These are phyloP conservation scores for Drosophila sturtevanti DNA, from an alignment of 1,140 invertebrate species.

Conservation along the genomic window DNA sequence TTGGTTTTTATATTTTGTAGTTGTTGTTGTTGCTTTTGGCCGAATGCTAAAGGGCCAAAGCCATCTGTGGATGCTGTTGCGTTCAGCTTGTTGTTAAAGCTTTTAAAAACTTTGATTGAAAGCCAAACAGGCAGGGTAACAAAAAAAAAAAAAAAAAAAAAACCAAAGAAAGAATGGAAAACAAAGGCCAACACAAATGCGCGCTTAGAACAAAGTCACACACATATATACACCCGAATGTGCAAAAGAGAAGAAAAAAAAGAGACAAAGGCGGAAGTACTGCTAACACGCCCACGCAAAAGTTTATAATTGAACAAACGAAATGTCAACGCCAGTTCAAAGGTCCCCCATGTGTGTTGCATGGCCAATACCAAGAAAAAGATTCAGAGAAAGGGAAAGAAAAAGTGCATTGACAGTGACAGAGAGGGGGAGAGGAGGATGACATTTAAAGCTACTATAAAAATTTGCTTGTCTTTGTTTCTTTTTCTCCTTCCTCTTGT, in stretches of 20 bases:
- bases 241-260: background rate
- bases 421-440: background rate
- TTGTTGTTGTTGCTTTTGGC: constrained; percentile 36
- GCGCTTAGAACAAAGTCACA: constrained; percentile 58
- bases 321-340: constrained; percentile 76
- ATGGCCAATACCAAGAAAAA: background rate
- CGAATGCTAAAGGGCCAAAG: constrained; percentile 23
- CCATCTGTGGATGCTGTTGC: constrained; percentile 58
- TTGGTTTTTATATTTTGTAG: constrained; percentile 26
- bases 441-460: constrained; percentile 34
- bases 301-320: constrained; percentile 80
- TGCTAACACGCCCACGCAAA: constrained; percentile 53
- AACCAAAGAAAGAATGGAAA: constrained; percentile 47
- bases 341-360: constrained; percentile 38
- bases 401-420: background rate
- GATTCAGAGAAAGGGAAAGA: background rate
- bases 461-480: constrained; percentile 47
- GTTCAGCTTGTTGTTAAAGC: constrained; percentile 65
- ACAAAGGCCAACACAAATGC: constrained; percentile 67
- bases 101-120: constrained; percentile 80
- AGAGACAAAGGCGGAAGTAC: background rate
- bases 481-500: constrained; percentile 10
- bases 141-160: constrained; percentile 50
- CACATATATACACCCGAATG: constrained; percentile 23
- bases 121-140: constrained; percentile 62